Conservation (phyloP, 1,140 invertebrate species). For the Nasonia longicornis region DNA sequence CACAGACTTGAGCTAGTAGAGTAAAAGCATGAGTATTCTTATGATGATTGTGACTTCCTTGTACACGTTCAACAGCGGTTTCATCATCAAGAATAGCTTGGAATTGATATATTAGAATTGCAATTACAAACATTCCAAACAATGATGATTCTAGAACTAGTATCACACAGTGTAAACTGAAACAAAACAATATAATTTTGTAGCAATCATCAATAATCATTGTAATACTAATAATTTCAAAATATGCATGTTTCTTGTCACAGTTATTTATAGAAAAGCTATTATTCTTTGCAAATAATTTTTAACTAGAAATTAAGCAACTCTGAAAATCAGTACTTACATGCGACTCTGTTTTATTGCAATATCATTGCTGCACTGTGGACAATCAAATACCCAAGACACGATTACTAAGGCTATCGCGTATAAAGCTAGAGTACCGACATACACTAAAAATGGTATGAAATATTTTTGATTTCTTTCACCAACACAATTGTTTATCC, state of each 20-base stretch:
- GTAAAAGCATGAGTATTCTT: slow-evolving; percentile 76
- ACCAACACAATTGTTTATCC: slow-evolving; percentile 95
- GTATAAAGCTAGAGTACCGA: slow-evolving; percentile 77
- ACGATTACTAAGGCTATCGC: slow-evolving; percentile 79
- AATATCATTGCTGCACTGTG: slow-evolving; percentile 77
- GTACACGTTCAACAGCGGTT: slow-evolving; percentile 84
- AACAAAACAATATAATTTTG: slow-evolving; percentile 57
- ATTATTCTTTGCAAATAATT: background rate
- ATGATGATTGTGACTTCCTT: slow-evolving; percentile 77
- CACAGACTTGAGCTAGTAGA: slow-evolving; percentile 84
- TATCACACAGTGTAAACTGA: slow-evolving; percentile 87
- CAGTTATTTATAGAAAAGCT: no score
- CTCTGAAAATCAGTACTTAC: slow-evolving; percentile 71
- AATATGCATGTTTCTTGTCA: no score
- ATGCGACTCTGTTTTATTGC: slow-evolving; percentile 80
- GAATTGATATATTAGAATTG: slow-evolving; percentile 91
- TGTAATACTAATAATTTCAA: no score
- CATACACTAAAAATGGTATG: slow-evolving; percentile 90
- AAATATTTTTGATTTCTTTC: slow-evolving; percentile 96
- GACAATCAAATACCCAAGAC: slow-evolving; percentile 83
- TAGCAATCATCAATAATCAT: background rate
- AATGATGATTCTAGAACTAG: slow-evolving; percentile 85
- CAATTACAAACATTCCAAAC: slow-evolving; percentile 91
- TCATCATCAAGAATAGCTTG: slow-evolving; percentile 86
- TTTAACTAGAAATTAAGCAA: slow-evolving; percentile 18